phyloP scores from a whole-genome alignment of 1,140 invertebrate genomes.

The Chironomus tepperi region DNA sequence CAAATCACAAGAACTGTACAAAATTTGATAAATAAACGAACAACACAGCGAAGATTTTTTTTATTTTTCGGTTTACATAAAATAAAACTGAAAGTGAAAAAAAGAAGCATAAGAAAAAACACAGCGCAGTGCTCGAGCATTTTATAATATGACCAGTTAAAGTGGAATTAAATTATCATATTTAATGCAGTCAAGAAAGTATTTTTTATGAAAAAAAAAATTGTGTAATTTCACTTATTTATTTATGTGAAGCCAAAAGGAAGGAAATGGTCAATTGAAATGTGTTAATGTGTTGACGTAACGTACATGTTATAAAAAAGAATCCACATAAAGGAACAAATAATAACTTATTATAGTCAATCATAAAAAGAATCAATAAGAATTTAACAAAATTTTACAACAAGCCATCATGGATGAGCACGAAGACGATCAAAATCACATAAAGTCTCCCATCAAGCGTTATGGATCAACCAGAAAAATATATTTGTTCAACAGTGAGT shows the following conservation, averaged over 20 bases:
- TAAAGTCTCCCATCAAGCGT: conserved; percentile 5
- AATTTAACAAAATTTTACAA: too few relatives aligned
- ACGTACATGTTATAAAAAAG: background rate
- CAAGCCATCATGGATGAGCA: background rate
- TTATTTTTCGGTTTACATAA: background rate
- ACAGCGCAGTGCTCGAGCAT: background rate
- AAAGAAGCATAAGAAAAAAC: background rate
- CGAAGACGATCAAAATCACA: conserved; percentile 9
- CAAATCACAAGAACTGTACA: too few relatives aligned
- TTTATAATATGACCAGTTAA: background rate
- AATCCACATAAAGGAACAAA: background rate
- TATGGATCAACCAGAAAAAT: conserved; percentile 3
- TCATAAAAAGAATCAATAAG: background rate
- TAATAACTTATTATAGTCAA: background rate
- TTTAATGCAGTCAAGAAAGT: conserved; percentile 8
- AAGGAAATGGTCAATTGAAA: conserved; percentile 8
- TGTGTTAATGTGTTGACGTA: background rate
- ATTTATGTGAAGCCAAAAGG: background rate
- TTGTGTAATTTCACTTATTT: background rate
- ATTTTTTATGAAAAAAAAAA: background rate
- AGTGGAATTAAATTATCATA: conserved; percentile 14
- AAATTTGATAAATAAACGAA: background rate
- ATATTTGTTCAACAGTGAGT: conserved; percentile 18
- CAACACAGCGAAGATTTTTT: background rate
- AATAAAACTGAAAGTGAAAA: conserved; percentile 14